phyloP scores from a whole-genome alignment of 1,140 invertebrate genomes.

The Drosophila baimaii region DNA sequence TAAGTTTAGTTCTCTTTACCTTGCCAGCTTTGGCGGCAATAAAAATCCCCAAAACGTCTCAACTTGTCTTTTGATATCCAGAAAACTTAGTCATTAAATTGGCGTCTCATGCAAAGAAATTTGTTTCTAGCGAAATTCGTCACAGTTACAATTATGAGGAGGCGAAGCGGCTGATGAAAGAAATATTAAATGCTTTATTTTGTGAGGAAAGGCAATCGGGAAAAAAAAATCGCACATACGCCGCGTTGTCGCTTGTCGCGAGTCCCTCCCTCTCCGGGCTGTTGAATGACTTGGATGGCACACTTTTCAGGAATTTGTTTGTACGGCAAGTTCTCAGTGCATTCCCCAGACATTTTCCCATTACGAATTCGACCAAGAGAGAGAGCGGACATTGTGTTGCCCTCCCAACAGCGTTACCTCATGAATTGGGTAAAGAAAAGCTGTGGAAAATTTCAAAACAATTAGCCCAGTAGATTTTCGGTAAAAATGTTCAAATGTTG shows the following conservation, averaged over 20 bases:
- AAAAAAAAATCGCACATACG: conserved; percentile 63
- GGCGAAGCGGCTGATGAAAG: neutral
- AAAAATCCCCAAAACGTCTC: neutral
- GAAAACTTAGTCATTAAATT: conserved; percentile 10
- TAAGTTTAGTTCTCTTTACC: neutral
- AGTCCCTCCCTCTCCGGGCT: conserved; percentile 8
- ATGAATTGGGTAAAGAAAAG: too few relatives aligned
- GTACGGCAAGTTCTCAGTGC: conserved; percentile 6
- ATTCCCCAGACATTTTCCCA: conserved; percentile 14
- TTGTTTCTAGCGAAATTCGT: conserved; percentile 15
- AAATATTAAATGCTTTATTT: conserved; percentile 28
- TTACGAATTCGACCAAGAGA: conserved; percentile 1
- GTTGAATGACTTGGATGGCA: conserved; percentile 34
- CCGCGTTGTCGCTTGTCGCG: conserved; percentile 56
- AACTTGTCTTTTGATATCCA: conserved; percentile 1
- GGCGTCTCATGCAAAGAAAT: conserved; percentile 11
- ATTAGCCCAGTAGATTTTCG: too few relatives aligned
- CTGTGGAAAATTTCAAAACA: too few relatives aligned
- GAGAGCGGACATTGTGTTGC: conserved; percentile 6
- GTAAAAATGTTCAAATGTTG: too few relatives aligned
- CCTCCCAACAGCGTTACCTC: too few relatives aligned
- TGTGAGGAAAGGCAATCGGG: conserved; percentile 4
- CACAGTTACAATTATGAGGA: conserved; percentile 14
- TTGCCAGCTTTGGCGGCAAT: neutral
- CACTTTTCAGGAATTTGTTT: conserved; percentile 17